Percentiles rank a stretch among this genome's conserved stretches.
phyloP scores from a whole-genome alignment of 1,140 invertebrate genomes.

The Lepidurus arcticus region DNA sequence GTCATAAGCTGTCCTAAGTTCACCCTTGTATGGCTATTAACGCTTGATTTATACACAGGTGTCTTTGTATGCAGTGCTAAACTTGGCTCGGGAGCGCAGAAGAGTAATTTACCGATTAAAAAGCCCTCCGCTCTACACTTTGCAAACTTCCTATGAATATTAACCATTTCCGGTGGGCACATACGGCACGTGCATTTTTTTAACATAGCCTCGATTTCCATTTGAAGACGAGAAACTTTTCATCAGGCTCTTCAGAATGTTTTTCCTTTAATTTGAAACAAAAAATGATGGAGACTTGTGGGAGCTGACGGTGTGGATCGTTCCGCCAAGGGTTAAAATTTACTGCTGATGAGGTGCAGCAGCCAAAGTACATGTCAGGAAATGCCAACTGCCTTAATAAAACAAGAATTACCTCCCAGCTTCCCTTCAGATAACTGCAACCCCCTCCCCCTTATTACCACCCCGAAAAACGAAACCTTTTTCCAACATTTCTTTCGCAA shows the following conservation, averaged over 20 bases:
- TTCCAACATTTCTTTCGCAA: no score
- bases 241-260: no score
- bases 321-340: neutral
- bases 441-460: neutral
- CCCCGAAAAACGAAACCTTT: no score
- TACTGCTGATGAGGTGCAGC: neutral
- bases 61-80: neutral
- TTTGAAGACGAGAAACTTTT: no score
- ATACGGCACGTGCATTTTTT: neutral
- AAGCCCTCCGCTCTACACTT: conserved; percentile 4
- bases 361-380: neutral
- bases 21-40: neutral
- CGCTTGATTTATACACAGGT: neutral
- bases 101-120: conserved; percentile 5
- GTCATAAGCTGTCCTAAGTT: conserved; percentile 8
- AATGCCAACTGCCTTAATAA: neutral
- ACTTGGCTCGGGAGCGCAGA: neutral
- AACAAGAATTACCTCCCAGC: neutral
- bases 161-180: neutral
- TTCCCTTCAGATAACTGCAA: neutral
- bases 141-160: neutral
- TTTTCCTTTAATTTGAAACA: neutral
- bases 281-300: no score
- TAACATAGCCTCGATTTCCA: no score
- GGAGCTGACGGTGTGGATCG: neutral